Conservation (phyloP, 2,797 vertebrate species). For the Trematomus bernacchii region DNA sequence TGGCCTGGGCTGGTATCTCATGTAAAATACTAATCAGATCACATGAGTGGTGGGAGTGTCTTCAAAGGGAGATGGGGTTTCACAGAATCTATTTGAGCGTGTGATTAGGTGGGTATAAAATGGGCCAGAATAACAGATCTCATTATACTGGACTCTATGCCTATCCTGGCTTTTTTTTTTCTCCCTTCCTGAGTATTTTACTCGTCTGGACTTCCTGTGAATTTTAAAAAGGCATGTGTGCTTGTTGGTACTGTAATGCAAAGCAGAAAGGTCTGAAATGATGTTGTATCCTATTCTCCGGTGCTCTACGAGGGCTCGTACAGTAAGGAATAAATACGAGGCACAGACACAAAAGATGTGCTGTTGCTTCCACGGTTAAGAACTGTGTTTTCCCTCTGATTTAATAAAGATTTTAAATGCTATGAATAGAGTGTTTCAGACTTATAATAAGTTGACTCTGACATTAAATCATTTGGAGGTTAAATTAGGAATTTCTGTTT, state of each 20-base stretch:
- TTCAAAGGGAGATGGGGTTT: constrained; percentile 77
- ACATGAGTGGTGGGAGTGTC: constrained; percentile 73
- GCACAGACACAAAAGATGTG: constrained; percentile 18
- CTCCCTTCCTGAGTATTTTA: constrained; percentile 65
- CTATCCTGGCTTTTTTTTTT: constrained; percentile 28
- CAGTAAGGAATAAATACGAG: constrained; percentile 11
- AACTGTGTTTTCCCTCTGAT: not conserved
- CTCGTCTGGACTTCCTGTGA: constrained; percentile 70
- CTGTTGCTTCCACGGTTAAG: constrained; percentile 13
- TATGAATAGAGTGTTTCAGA: constrained; percentile 13
- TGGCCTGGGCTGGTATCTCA: constrained; percentile 71
- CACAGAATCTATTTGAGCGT: constrained; percentile 74
- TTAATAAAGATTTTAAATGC: not conserved
- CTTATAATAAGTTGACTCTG: constrained; percentile 20
- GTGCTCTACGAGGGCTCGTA: constrained; percentile 19
- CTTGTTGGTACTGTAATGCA: constrained; percentile 69
- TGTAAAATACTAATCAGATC: constrained; percentile 81
- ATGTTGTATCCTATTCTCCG: constrained; percentile 24
- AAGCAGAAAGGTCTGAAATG: constrained; percentile 66
- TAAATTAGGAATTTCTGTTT: constrained; percentile 10
- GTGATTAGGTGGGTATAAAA: constrained; percentile 78
- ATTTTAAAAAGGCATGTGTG: constrained; percentile 66
- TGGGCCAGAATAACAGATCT: constrained; percentile 74
- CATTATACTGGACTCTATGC: constrained; percentile 63
- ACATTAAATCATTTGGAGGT: not conserved